A percentile compares a stretch with the other conserved stretches of the same genome.
Evolutionary conservation across 2,888 invertebrate genomes (phyloP).

Genomic region (Antitype chi): DNA sequence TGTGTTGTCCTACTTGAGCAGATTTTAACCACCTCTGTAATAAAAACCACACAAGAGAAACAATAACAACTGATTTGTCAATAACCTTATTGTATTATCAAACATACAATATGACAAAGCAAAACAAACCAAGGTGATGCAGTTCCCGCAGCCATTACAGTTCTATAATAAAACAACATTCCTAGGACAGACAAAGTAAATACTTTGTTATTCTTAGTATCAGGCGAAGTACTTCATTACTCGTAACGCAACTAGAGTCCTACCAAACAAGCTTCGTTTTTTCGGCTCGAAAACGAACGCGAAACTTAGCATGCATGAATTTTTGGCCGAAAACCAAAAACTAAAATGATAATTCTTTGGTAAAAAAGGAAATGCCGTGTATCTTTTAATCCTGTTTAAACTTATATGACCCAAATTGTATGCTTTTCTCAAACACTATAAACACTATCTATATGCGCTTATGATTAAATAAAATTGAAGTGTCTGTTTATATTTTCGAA

Average conservation of each 20-base stretch:
- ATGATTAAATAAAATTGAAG: too few relatives aligned
- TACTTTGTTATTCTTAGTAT: slow-evolving; percentile 28
- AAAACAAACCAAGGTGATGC: slow-evolving; percentile 10
- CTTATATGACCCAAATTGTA: background rate
- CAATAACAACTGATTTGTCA: background rate
- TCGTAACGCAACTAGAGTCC: background rate
- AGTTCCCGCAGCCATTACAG: slow-evolving; percentile 1
- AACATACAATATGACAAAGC: slow-evolving; percentile 10
- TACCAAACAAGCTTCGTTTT: background rate
- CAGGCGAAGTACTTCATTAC: slow-evolving; percentile 4
- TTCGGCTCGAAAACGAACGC: background rate
- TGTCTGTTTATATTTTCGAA: background rate
- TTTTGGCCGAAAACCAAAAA: background rate
- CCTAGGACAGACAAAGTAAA: slow-evolving; percentile 30
- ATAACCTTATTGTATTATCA: slow-evolving; percentile 8
- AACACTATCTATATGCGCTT: background rate
- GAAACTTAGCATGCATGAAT: background rate
- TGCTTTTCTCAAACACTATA: background rate
- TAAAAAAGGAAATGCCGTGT: background rate
- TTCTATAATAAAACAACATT: slow-evolving; percentile 45
- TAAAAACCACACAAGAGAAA: too few relatives aligned
- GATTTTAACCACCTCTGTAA: background rate
- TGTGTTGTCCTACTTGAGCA: background rate
- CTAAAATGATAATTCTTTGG: background rate
- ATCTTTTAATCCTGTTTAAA: background rate